phyloP scores from a whole-genome alignment of 1,140 invertebrate genomes.

The Caenorhabditis inopinata region DNA sequence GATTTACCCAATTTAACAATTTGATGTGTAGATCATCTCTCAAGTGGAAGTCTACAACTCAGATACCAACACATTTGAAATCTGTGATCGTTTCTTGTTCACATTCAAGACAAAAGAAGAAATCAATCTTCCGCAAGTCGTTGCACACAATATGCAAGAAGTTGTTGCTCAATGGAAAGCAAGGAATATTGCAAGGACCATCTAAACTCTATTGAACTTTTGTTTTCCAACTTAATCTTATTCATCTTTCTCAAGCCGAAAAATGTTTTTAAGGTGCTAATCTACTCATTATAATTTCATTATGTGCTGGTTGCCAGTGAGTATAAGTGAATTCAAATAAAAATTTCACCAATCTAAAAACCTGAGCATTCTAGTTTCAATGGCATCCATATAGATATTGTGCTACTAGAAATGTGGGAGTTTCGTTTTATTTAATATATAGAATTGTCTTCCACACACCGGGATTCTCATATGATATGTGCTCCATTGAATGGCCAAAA shows the following conservation, averaged over 20 bases:
- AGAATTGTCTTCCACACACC: not conserved
- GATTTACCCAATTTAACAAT: no score
- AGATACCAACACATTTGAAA: not conserved
- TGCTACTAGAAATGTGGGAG: not conserved
- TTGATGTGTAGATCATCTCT: not conserved
- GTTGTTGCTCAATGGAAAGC: conserved; percentile 24
- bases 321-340: no score
- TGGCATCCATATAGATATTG: not conserved
- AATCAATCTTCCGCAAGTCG: not conserved
- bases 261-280: no score
- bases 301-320: no score
- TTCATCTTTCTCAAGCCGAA: no score
- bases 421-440: not conserved
- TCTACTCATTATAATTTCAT: no score
- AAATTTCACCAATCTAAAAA: no score
- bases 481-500: not conserved
- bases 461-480: no score
- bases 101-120: conserved; percentile 1
- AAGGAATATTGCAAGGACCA: conserved; percentile 1
- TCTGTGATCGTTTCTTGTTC: conserved; percentile 7
- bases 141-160: conserved; percentile 24
- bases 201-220: not conserved
- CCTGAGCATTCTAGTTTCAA: no score
- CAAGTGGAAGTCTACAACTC: conserved; percentile 20
- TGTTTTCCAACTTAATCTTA: not conserved